Base-by-base conservation (phyloP, 1,140 invertebrate genomes). In the Brachionus asplanchnoidis region DNA sequence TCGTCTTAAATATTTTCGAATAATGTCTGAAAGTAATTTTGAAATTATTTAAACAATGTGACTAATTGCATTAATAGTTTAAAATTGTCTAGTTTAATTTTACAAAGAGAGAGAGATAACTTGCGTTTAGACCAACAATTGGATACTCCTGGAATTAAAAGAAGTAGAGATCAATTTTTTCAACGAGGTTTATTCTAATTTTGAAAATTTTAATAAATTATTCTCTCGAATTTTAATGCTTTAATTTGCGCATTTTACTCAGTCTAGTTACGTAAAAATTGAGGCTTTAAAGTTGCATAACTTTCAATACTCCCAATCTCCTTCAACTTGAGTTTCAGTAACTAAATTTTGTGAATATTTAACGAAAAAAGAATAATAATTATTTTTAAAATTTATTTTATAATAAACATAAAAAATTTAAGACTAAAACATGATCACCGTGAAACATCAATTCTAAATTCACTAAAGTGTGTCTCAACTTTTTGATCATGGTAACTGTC, bases 171-270 rank as follows among this genome's bases (percentile, higher is more conserved):
- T 60, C 53, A 60, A 60, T 60, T 60, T 8, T 60, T 60, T 60
- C 53, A 60, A 60, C 53, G 53, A 60, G 53, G 53, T 60, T 60
- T 60, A 60, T 60, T 23, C 53, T 23, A 60, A 60, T 60, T 60
- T 60, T 60, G 53, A 60, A 60, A 60, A 60, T 60, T 60, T 60
- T 60, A 60, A 60, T 60, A 60, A 60, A 60, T 60, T 60, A 60
- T 60, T 60, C 53, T 20, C 53, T 60, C 53, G 4, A 60, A 23
- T 23, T 20, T 23, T 60, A 9, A 20, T 60, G n/a, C 53, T 60
- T 60, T 60, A 26, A 60, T 60, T 60, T 60, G 53, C 53, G 53
- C 53, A 60, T 60, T 60, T 60, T 60, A 60, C 46, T 60, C 17
- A 60, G 53, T 60, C 53, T 60, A 60, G 53, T 60, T 60, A 60